Percentiles rank a stretch among this genome's conserved stretches.
These are phyloP conservation scores for Elysia chlorotica DNA, from an alignment of 1,140 invertebrate species.

Conservation along the genomic window DNA sequence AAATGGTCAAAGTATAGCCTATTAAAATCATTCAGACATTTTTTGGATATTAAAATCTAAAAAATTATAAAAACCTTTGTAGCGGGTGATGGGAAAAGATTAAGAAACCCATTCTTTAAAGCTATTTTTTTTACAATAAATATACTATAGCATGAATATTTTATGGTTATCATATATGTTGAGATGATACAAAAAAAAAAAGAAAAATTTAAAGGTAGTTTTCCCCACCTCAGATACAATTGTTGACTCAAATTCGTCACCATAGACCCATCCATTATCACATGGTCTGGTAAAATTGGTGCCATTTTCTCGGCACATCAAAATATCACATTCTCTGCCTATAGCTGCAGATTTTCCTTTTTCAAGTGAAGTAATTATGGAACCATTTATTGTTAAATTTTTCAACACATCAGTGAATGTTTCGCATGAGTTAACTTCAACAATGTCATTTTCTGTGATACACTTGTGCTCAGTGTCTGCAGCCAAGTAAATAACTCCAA, in stretches of 20 bases:
- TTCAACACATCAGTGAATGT: not conserved
- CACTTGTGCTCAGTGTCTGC: slow-evolving; percentile 38
- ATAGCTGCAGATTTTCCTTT: not conserved
- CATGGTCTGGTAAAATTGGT: not conserved
- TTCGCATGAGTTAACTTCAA: not conserved
- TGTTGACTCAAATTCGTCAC: slow-evolving; percentile 7
- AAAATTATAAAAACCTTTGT: not conserved
- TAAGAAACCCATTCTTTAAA: not conserved
- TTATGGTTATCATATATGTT: not conserved
- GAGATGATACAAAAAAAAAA: not conserved
- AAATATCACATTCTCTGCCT: slow-evolving; percentile 1
- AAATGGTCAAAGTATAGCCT: no score
- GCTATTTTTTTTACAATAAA: not conserved
- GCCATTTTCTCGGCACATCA: not conserved
- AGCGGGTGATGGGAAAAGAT: not conserved
- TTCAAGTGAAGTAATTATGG: not conserved
- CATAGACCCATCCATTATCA: slow-evolving; percentile 9
- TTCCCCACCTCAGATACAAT: slow-evolving; percentile 17
- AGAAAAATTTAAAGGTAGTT: not conserved
- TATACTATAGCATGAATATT: not conserved
- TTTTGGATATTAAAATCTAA: not conserved
- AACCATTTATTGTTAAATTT: not conserved
- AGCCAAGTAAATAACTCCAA: slow-evolving; percentile 72
- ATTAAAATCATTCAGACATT: no score
- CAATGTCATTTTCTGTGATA: not conserved